Base-by-base conservation (phyloP, 2,888 invertebrate genomes). In the Tiliacea aurago region DNA sequence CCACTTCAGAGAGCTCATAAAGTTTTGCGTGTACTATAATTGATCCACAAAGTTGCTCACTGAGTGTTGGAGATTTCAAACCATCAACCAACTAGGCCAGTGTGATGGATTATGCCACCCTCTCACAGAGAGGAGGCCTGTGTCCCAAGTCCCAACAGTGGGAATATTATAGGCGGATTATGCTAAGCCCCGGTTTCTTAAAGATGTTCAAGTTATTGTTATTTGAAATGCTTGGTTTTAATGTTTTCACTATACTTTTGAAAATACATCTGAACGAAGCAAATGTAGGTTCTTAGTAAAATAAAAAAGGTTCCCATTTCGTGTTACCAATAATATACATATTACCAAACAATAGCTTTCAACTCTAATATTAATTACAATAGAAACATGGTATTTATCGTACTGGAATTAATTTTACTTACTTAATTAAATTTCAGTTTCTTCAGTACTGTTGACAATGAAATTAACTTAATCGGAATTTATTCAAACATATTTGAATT, bases 311-410 rank as follows among this genome's bases (percentile, higher is more conserved):
- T 37, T 6, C 33, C 33, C 43, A 1, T 53, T 53, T 51, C n/a
- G 0, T 53, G n/a, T 51, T 51, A n/a, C 51, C 4, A 51, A 51
- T 51, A 51, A 51, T 3, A 10, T 11, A 51, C 2, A 53, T 43
- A 45, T 53, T 55, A 53, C 7, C 4, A 11, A 51, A 75, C 37
- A 77, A 69, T 6, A 47, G 11, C 28, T 13, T n/a, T 53, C 28
- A 33, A 15, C 0, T 51, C 2, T 41, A 59, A 59, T 41, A 45
- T 47, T 28, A n/a, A 47, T 78, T 15, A 68, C 49, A 67, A 77
- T 15, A 47, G 45, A 78, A 69, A 53, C 6, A 41, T 13, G 28
- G 47, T 59, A 45, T 47, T 51, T 20, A 59, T 23, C 13, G 49
- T 51, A 18, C 23, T 37, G 6, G 13, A 59, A 53, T 37, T 51